Evolutionary conservation across 2,888 invertebrate genomes (phyloP).

Genomic region (Brassicogethes aeneus): DNA sequence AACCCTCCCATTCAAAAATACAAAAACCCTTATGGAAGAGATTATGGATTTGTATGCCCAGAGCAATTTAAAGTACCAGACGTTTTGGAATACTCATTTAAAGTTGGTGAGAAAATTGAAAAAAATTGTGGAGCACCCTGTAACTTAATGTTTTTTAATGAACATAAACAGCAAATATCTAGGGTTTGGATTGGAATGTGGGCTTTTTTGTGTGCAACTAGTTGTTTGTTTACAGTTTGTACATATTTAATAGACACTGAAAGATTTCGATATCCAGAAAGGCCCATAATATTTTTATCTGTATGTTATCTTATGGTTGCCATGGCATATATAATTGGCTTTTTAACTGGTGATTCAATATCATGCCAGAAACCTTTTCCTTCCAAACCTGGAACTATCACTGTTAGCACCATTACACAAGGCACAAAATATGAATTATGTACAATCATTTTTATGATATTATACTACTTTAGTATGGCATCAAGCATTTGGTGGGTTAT

Average conservation of each 20-base stretch:
- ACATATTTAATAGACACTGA: constrained; percentile 93
- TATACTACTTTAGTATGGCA: constrained; percentile 95
- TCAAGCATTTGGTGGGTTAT: constrained; percentile 98
- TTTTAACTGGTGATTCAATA: constrained; percentile 72
- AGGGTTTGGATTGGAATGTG: constrained; percentile 90
- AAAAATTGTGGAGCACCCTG: constrained; percentile 84
- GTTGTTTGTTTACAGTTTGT: constrained; percentile 85
- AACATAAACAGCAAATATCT: constrained; percentile 72
- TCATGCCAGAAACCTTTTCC: constrained; percentile 78
- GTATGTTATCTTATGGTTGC: constrained; percentile 95
- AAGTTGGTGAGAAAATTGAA: constrained; percentile 67
- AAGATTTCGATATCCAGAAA: constrained; percentile 93
- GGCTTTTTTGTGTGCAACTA: constrained; percentile 81
- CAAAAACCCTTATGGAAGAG: constrained; percentile 39
- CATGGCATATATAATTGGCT: constrained; percentile 80
- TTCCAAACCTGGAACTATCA: constrained; percentile 59
- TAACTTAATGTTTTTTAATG: constrained; percentile 84
- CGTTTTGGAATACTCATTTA: constrained; percentile 71
- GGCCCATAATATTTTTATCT: constrained; percentile 94
- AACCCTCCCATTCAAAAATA: constrained; percentile 15
- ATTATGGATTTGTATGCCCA: constrained; percentile 82
- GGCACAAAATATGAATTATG: constrained; percentile 77
- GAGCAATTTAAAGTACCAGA: constrained; percentile 76
- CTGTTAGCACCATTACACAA: constrained; percentile 79
- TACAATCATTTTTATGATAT: constrained; percentile 91